phyloP scores from a whole-genome alignment of 2,113 vertebrate species.

The Rallus limicola region DNA sequence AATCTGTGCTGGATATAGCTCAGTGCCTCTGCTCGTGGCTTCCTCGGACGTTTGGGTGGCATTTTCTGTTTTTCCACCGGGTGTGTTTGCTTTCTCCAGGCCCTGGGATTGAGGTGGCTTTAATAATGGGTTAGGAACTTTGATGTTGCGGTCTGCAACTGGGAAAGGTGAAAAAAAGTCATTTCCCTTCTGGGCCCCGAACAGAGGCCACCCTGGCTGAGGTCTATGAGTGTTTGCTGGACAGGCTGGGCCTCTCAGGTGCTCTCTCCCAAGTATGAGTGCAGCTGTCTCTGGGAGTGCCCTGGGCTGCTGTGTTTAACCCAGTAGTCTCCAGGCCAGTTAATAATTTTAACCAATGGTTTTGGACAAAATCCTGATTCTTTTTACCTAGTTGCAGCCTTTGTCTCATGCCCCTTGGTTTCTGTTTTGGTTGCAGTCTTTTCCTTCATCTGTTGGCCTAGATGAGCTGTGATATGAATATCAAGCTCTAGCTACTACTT shows the following conservation, averaged over 20 bases:
- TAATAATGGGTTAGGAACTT: not conserved
- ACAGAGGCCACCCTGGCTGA: not conserved
- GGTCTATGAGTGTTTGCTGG: not conserved
- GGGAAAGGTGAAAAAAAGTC: not conserved
- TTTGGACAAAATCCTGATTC: not conserved
- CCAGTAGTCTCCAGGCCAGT: not conserved
- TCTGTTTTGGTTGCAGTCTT: not conserved
- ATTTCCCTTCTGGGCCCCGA: not conserved
- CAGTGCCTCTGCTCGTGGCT: not conserved
- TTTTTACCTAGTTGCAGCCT: not conserved
- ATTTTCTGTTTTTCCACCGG: not conserved
- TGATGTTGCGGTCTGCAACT: not conserved
- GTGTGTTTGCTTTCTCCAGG: not conserved
- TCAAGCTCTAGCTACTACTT: not conserved
- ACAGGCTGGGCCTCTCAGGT: not conserved
- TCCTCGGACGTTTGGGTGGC: not conserved
- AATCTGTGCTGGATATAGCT: constrained; percentile 46
- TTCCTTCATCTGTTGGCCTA: not conserved
- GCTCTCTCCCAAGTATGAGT: not conserved
- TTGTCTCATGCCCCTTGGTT: not conserved
- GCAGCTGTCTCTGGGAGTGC: not conserved
- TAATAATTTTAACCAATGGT: not conserved
- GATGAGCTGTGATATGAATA: not conserved
- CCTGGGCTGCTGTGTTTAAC: not conserved
- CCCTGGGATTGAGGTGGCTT: not conserved